Evolutionary conservation across 2,113 vertebrate species (phyloP), one percentile per base, ranked within the genome.

Genomic region (Amblyopsis rosae): DNA sequence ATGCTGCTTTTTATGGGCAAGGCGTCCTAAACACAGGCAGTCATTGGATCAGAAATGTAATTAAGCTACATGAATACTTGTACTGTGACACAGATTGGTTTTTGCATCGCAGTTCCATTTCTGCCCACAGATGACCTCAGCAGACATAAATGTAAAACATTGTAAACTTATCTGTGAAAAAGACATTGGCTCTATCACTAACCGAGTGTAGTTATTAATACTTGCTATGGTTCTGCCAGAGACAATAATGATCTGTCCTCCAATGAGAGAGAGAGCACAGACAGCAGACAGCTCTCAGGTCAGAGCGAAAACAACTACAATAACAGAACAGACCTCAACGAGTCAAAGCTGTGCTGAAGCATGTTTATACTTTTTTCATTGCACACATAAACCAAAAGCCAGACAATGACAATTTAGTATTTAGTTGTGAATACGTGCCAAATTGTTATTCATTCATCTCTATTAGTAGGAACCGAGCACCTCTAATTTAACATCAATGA

Each of bases 241-340:
- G 67, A 76, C 72, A 69, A 63, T 71, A 76, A 76, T 75, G 68
- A 65, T 76, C 74, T 65, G 16, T 8, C 32, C 61, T 35, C 35
- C 41, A 12, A 32, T 26, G 57, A 4, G 49, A 48, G 58, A 49
- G 46, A 19, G 9, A 47, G 60, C 47, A 13, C n/a, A 26, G 64
- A 53, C 10, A n/a, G 50, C 51, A 35, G 46, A 26, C 16, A 46
- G 33, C 7, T 50, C 19, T 33, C 17, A 19, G 35, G 35, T 41
- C 35, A 41, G 35, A 41, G 35, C 35, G 7, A 41, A 41, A 41
- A 41, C 35, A 41, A 41, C 49, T 51, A 51, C 49, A 51, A 51
- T 9, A 54, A 65, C n/a, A 67, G 26, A 26, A 55, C 33, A 58
- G 12, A 19, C 9, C 19, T 13, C 26, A 9, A 7, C 26, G 17